A percentile compares a stretch with the other conserved stretches of the same genome.
Evolutionary conservation across 2,797 vertebrate genomes (phyloP).

Genomic region (Acridotheres tristis): DNA sequence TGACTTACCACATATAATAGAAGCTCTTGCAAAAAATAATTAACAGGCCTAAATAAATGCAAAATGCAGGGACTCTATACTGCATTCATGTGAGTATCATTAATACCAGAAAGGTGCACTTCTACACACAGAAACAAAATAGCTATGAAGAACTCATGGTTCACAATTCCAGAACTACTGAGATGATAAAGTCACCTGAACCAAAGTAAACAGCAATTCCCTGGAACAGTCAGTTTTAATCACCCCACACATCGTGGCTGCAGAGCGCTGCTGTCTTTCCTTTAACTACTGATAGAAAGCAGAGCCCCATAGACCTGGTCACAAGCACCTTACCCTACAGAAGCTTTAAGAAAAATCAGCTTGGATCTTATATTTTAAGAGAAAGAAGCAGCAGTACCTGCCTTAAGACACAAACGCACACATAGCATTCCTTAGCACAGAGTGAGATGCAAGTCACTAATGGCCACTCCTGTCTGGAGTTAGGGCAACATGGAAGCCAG

Average conservation of each 20-base stretch:
- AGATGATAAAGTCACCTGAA: not conserved
- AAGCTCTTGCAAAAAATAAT: not conserved
- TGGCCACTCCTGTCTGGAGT: not conserved
- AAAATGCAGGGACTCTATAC: not conserved
- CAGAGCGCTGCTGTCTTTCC: not conserved
- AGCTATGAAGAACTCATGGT: not conserved
- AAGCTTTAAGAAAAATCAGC: not conserved
- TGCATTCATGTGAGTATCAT: not conserved
- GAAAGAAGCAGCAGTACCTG: not conserved
- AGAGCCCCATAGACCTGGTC: not conserved
- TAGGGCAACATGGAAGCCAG: not conserved
- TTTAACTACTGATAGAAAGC: not conserved
- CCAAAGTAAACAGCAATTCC: not conserved
- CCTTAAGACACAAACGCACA: not conserved
- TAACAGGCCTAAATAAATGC: not conserved
- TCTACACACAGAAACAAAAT: not conserved
- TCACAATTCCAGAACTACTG: not conserved
- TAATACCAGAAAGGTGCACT: not conserved
- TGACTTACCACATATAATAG: not conserved
- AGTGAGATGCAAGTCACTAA: not conserved
- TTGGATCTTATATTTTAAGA: not conserved
- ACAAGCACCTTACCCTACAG: rapidly evolving
- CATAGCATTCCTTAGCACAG: not conserved
- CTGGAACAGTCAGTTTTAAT: not conserved
- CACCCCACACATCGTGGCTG: not conserved